A percentile compares a stretch with the other conserved stretches of the same genome.
These are phyloP conservation scores for Amphiprion ocellaris DNA, from an alignment of 2,113 vertebrate genomes.

Conservation along the genomic window DNA sequence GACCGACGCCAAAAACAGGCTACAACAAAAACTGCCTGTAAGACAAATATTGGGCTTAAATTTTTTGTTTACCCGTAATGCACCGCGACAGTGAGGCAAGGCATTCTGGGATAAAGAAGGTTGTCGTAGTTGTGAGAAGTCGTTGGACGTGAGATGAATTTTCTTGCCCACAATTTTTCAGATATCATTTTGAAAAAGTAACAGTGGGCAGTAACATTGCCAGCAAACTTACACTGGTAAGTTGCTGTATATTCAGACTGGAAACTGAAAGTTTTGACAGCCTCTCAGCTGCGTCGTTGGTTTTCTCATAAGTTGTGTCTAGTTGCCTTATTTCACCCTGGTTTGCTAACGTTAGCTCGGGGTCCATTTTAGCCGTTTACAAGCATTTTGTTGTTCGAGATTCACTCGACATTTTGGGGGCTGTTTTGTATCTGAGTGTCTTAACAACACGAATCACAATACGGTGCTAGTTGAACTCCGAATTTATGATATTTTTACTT, in stretches of 20 bases:
- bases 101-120: constrained; percentile 83
- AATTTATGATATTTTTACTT: background rate
- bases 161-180: background rate
- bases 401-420: background rate
- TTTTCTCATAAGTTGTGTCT: background rate
- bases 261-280: rapidly evolving
- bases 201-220: rapidly evolving
- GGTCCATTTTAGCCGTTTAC: constrained; percentile 31
- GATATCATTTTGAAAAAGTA: background rate
- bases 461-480: too few species aligned
- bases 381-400: background rate
- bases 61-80: rapidly evolving
- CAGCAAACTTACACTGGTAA: constrained; percentile 42
- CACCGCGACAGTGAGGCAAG: background rate
- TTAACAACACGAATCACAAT: rapidly evolving
- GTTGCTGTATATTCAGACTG: background rate
- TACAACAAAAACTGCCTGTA: constrained; percentile 12
- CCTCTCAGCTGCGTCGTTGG: rapidly evolving
- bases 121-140: constrained; percentile 25
- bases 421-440: background rate
- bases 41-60: background rate
- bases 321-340: background rate
- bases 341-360: constrained; percentile 7
- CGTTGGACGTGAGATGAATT: constrained; percentile 50
- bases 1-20: too few species aligned